A percentile compares a stretch with the other conserved stretches of the same genome.
phyloP scores from a whole-genome alignment of 2,797 vertebrate genomes.

The Thripadectes ignobilis region DNA sequence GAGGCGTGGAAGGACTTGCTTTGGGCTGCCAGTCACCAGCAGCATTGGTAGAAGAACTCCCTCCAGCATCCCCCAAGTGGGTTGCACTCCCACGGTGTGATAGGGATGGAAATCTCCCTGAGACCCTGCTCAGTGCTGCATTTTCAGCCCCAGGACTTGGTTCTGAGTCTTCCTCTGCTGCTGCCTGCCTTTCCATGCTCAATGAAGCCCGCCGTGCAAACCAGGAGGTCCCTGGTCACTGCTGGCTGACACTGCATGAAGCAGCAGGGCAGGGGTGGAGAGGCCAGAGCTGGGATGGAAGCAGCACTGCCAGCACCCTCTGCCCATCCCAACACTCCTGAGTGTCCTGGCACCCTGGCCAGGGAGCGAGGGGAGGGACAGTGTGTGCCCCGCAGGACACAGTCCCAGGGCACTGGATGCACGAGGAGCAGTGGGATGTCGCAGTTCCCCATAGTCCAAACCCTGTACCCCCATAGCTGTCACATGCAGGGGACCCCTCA shows the following conservation, averaged over 20 bases:
- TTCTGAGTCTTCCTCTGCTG: neutral
- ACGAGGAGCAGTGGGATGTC: neutral
- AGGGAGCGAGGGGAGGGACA: neutral
- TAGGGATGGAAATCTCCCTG: neutral
- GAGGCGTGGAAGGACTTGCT: neutral
- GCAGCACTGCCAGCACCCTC: neutral
- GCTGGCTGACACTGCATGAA: conserved; percentile 39
- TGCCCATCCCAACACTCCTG: neutral
- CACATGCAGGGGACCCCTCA: neutral
- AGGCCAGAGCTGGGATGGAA: neutral
- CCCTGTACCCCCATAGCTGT: neutral
- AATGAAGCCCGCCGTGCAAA: conserved; percentile 61
- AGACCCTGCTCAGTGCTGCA: neutral
- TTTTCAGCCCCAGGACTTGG: neutral
- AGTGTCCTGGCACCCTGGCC: neutral
- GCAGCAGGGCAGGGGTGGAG: neutral
- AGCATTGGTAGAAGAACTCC: neutral
- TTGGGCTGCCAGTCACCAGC: neutral
- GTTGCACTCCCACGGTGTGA: fast-evolving
- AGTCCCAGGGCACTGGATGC: neutral
- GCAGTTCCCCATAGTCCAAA: neutral
- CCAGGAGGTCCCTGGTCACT: conserved; percentile 29
- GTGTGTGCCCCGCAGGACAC: fast-evolving
- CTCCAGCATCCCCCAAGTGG: neutral
- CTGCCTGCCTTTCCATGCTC: conserved; percentile 20